Base-by-base conservation (phyloP, 1,140 invertebrate species). In the Colletes latitarsis region DNA sequence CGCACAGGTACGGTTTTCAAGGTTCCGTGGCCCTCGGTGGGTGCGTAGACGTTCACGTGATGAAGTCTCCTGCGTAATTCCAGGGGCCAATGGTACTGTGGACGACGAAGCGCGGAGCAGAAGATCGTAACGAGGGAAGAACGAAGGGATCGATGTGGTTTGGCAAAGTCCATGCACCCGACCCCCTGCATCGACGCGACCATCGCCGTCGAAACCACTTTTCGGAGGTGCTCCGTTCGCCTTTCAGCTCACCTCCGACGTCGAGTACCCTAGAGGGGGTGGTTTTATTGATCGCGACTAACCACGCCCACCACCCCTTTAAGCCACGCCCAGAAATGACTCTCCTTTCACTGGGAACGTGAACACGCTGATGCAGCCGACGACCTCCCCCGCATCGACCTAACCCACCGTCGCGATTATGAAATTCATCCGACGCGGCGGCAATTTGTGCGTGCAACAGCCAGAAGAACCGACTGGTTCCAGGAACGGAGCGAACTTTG, bases 201-300 rank as follows among this genome's bases (percentile, higher is more conserved):
- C 66, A 69, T 64, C 39, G 43, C 60, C 67, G 63, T 46, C 67
- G 57, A 76, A 75, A 60, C 64, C 77, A 75, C 64, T 89, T 91
- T 92, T 91, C 81, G 89, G 88, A 85, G 86, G 82, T 83, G 85
- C 82, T 81, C 84, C 69, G 74, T 84, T 79, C 77, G 72, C 80
- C 57, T 77, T 72, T 68, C 73, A 62, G 19, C 39, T 69, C 77
- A 55, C n/a, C 63, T 19, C 15, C 66, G 60, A 39, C 41, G 19
- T 55, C 74, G 14, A 73, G 21, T n/a, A 9, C 49, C 10, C 21
- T 12, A 15, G 70, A 46, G 86, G 80, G 89, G 90, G 87, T 91
- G 89, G 89, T 90, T 91, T 90, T 92, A 93, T 92, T 91, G 92
- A 93, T 93, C 92, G 81, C 19, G 10, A 19, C 41, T 88, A 41